Evolutionary conservation across 2,797 vertebrate genomes (phyloP), one percentile per base, ranked within the genome.

Genomic region (Sebastes hopkinsi): DNA sequence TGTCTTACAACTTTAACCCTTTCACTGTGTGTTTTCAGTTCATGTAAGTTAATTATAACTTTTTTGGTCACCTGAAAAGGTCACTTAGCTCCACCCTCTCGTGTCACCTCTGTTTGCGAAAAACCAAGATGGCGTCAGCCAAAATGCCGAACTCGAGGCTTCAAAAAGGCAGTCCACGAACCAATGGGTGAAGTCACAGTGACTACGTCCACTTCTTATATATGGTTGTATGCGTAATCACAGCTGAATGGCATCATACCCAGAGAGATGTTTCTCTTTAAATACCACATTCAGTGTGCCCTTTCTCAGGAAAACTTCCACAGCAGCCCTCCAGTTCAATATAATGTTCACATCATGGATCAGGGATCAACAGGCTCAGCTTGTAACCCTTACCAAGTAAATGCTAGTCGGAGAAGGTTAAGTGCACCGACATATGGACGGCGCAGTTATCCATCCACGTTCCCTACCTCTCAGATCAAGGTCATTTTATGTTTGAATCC

Each of bases 401-500:
- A 89, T 67, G 69, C 23, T 34, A 32, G 65, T 79, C 42, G 42
- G 56, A 52, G 64, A 66, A 71, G 87, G 82, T 89, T 83, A 89
- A 91, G 79, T 82, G 75, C 32, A 8, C 38, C 23, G 69, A 79
- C 42, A 72, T 42, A 8, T 62, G 59, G 60, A 68, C 72, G 29
- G 74, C 25, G 52, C 6, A 42, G 70, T 71, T 72, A 83, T 83
- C 66, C 60, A 55, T 80, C 69, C 59, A 36, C 11, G 18, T 87
- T 79, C 42, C 36, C 38, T 42, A 29, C 75, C 69, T 90, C 74
- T 82, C 58, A 80, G 76, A 83, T 87, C 87, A 90, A 85, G 86
- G 86, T 87, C 76, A 80, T 77, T 81, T 77, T 78, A 74, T 81
- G 73, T 72, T 75, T 75, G 81, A 93, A 84, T 91, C 80, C 70